These are phyloP conservation scores for Melieria picta DNA, from an alignment of 2,888 invertebrate species.

Conservation along the genomic window DNA sequence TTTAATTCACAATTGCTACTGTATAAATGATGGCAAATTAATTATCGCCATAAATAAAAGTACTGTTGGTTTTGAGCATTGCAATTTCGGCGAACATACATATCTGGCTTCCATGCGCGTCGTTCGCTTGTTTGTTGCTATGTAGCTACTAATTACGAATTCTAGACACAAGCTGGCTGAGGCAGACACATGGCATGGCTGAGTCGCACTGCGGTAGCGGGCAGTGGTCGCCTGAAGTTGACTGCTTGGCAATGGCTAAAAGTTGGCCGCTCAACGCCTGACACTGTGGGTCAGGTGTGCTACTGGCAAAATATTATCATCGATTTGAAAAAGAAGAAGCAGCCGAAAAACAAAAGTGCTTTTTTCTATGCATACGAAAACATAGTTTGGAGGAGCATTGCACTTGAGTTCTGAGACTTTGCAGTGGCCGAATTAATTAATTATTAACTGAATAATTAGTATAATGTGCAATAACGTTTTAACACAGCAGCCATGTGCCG, in stretches of 20 bases:
- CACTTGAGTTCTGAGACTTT: slow-evolving; percentile 16
- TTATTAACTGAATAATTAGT: too few relatives aligned
- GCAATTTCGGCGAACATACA: slow-evolving; percentile 3
- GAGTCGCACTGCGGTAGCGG: background rate
- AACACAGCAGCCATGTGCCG: too few relatives aligned
- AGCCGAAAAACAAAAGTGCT: too few relatives aligned
- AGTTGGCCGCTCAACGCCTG: too few relatives aligned
- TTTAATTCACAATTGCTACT: slow-evolving; percentile 9
- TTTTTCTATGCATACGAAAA: too few relatives aligned
- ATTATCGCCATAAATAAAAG: slow-evolving; percentile 34
- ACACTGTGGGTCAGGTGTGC: too few relatives aligned
- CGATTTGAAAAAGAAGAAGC: too few relatives aligned
- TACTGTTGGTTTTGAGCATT: slow-evolving; percentile 31
- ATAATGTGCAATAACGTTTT: too few relatives aligned
- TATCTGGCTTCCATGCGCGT: background rate
- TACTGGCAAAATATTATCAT: too few relatives aligned
- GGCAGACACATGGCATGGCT: slow-evolving; percentile 2
- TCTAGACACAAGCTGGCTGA: slow-evolving; percentile 32
- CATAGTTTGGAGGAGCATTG: slow-evolving; percentile 8
- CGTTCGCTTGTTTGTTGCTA: background rate
- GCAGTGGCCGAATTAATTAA: too few relatives aligned
- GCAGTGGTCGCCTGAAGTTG: background rate
- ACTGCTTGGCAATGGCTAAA: too few relatives aligned
- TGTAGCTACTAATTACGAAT: slow-evolving; percentile 31
- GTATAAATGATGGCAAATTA: slow-evolving; percentile 31